Evolutionary conservation across 35 echinoderm and acorn worm genomes (phyloP), one percentile per base, ranked within the genome.

Genomic region (Apostichopus parvimensis): DNA sequence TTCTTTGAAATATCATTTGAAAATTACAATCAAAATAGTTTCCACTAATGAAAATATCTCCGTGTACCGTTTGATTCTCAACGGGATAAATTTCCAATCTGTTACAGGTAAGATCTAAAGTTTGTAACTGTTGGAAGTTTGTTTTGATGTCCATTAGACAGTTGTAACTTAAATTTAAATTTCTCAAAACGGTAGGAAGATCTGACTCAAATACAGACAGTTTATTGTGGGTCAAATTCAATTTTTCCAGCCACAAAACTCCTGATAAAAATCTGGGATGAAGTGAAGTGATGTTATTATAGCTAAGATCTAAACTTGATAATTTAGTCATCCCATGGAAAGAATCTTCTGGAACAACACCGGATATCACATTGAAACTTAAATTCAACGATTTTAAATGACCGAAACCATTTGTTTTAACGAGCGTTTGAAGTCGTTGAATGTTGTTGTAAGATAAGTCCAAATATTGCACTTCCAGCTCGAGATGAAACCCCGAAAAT

Each of bases 321-420:
- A 73, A 22, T 20, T n/a, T n/a, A 73, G 71, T 73, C 71, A 73
- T n/a, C 15, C 71, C 13, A 22, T 73, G 71, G 71, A 73, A 73
- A 73, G 71, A 12, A n/a, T 73, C 71, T 73, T 73, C 71, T 73
- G 71, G 71, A n/a, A 73, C 71, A n/a, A 73, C 71, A 18, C 20
- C 15, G 6, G 71, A 14, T 18, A 73, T 73, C 15, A n/a, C 6
- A 22, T 73, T 73, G 17, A 73, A 73, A 73, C 71, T 73, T 22
- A 73, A 73, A 73, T 73, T 73, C 6, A 73, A 18, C 1, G n/a
- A 12, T 73, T 14, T n/a, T 17, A 73, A 6, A 73, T 22, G 15
- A 18, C 15, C 71, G 71, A 73, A 18, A n/a, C 71, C 71, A 73
- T 73, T 73, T 22, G 71, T 73, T n/a, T 73, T 73, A 22, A 73